phyloP scores from a whole-genome alignment of 2,113 vertebrate genomes.

The Acanthochromis polyacanthus region DNA sequence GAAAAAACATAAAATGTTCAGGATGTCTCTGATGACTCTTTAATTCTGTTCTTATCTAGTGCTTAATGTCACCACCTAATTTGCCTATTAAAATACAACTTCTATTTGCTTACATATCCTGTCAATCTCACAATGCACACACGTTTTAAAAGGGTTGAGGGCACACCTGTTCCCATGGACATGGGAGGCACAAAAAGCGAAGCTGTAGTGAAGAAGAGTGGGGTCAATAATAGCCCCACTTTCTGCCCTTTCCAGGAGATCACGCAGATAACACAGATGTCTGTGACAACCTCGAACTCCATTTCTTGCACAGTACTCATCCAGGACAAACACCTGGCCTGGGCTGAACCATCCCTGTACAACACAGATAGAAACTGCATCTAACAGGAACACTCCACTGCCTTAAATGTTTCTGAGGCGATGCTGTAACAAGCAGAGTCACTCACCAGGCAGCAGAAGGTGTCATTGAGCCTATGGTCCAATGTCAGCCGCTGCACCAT shows the following conservation, averaged over 20 bases:
- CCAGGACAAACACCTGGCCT: conserved; percentile 98
- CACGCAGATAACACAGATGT: conserved; percentile 97
- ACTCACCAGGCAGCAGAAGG: conserved; percentile 99
- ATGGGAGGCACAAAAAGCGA: conserved; percentile 99
- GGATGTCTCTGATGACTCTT: conserved; percentile 8
- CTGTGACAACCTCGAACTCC: conserved; percentile 98
- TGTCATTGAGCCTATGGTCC: conserved; percentile 99
- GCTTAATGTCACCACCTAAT: not conserved
- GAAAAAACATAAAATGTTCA: conserved; percentile 29
- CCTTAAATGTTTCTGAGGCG: too few species aligned
- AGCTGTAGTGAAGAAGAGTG: conserved; percentile 99
- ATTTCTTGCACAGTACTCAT: conserved; percentile 98
- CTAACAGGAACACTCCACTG: not conserved
- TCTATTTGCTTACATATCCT: too few species aligned
- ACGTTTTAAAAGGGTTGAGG: conserved; percentile 20
- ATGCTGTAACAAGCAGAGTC: not conserved
- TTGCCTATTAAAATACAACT: too few species aligned
- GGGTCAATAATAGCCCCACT: conserved; percentile 98
- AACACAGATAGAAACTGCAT: conserved; percentile 29
- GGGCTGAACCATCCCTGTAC: conserved; percentile 99
- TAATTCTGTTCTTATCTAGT: not conserved
- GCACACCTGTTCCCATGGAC: conserved; percentile 98
- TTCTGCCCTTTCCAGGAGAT: conserved; percentile 96
- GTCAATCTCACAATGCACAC: not conserved
- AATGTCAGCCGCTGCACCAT: conserved; percentile 98